Base-by-base conservation (phyloP, 1,140 invertebrate species). In the Aporrectodea caliginosa region DNA sequence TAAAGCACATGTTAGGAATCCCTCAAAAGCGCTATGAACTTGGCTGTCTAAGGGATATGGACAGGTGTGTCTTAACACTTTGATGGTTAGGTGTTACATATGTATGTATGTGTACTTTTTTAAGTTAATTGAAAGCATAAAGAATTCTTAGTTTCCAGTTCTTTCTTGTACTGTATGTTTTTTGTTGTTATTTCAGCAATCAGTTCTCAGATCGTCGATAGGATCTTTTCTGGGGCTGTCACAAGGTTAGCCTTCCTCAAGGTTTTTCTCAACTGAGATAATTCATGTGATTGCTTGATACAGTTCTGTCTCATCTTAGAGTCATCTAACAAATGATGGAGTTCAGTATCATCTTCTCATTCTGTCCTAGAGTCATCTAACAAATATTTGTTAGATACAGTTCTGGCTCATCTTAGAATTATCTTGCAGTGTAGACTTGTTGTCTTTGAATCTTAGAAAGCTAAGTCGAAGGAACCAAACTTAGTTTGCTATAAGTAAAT, bases 201-300 rank as follows among this genome's bases (percentile, higher is more conserved):
- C 71, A 98, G 97, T 16, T 93, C 93, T 43, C 91, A 95, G 68
- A 95, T 99, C 88, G 98, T 99, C 80, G 97, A 99, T 82, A 91
- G 98, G 79, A 98, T 99, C 88, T 98, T 99, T 86, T 96, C 94
- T 35, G 96, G 97, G 35, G 97, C 96, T 81, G 97, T 99, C 14
- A 98, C 95, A 0, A 91, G 89, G 85, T 90, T 80, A 81, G 81
- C 35, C n/a, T 58, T 12, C 6, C 43, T 58, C 6, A 58, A 12
- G 43, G 6, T 58, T 58, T 22, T 12, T 58, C 6, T 22, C 6
- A 22, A 58, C 22, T 58, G 6, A 58, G 6, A 58, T 58, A 12
- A 12, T 6, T 58, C 22, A 12, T 58, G 43, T 58, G 22, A 58
- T 58, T 58, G 22, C 43, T n/a, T n/a, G n/a, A n/a, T n/a, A n/a